These are phyloP conservation scores for Eurystomus glaucurus DNA, from an alignment of 2,797 vertebrate species.

Conservation along the genomic window DNA sequence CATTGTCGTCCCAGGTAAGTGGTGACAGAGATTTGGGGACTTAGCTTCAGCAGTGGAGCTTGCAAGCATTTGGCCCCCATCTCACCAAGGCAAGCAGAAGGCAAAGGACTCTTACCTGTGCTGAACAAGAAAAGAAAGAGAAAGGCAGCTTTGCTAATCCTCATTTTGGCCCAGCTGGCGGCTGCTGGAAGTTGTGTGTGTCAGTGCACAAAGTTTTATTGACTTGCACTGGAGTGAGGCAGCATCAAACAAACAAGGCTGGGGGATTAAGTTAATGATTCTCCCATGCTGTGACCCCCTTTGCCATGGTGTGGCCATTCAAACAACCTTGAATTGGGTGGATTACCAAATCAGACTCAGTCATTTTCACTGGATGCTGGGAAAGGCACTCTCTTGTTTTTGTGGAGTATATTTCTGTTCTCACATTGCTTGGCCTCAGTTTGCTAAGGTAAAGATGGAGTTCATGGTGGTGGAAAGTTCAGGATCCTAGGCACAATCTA, in stretches of 20 bases:
- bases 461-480: not conserved
- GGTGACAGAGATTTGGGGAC: not conserved
- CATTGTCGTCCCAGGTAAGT: not conserved
- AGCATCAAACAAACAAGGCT: conserved; percentile 40
- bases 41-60: not conserved
- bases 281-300: not conserved
- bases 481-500: not conserved
- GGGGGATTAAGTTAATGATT: conserved; percentile 76
- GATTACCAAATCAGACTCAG: conserved; percentile 69
- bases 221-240: conserved; percentile 36
- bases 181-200: not conserved
- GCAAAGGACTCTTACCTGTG: conserved; percentile 72
- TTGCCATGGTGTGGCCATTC: not conserved
- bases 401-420: not conserved
- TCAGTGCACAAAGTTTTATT: conserved; percentile 40
- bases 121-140: conserved; percentile 72
- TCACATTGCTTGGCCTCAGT: not conserved
- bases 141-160: conserved; percentile 27
- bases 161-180: conserved; percentile 64
- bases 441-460: not conserved
- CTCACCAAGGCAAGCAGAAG: not conserved
- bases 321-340: conserved; percentile 67
- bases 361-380: conserved; percentile 5
- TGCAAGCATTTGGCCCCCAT: not conserved
- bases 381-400: not conserved